Evolutionary conservation across 2,113 vertebrate species (phyloP), one percentile per base, ranked within the genome.

Genomic region (Mesocricetus auratus): DNA sequence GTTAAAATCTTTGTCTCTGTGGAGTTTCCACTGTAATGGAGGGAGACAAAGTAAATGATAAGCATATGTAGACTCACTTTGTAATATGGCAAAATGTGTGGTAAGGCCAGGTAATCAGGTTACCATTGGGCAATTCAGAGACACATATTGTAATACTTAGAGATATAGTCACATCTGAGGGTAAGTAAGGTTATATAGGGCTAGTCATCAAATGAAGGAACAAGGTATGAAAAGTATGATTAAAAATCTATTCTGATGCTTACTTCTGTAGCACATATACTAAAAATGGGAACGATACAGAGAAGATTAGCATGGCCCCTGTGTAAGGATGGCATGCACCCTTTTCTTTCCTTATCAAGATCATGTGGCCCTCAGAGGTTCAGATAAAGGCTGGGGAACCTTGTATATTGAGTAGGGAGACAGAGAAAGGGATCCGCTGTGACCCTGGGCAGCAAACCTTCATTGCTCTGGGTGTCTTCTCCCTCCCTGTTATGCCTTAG

Each of bases 11-110:
- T 66, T 69, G 19, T 45, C 33, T n/a, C 50, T 56, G 5, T 15
- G 53, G 39, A 86, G 58, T 73, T 96, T 75, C 50, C 50, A 86
- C 50, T 94, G 47, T 89, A 89, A 26, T 3, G 11, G 29, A 93
- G 78, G 58, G 62, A 78, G 42, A 83, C 29, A 58, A 69, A 29
- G 3, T 31, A 60, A 45, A 42, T 47, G 39, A 64, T 19, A 60
- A 45, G 8, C 50, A 17, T 64, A 68, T 12, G 31, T 47, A 68
- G 64, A 60, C 22, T 29, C 1, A 62, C 86, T 42, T 36, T 10
- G 12, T 64, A 56, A 47, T 4, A 12, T 24, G 15, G 78, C 42
- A 50, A 31, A 85, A 19, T 69, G 19, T 81, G 9, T 58, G 21
- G 19, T 45, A 31, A 24, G 33, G 8, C 2, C 17, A 68, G 68